Percentiles rank a stretch among this genome's conserved stretches.
Conservation (phyloP, 2,797 vertebrate genomes). For the Pristis pectinata region DNA sequence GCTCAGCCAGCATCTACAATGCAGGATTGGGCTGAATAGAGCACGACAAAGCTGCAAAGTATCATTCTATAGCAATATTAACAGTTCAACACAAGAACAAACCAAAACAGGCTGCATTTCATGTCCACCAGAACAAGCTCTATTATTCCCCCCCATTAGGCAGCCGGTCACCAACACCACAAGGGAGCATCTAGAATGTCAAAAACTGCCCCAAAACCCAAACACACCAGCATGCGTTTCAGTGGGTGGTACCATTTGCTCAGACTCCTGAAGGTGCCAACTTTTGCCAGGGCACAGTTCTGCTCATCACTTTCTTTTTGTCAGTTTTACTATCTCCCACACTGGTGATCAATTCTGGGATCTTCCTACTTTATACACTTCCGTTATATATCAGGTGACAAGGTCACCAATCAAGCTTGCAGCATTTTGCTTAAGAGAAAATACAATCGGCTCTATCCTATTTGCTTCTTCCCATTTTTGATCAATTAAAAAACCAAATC, state of each 20-base stretch:
- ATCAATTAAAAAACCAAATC: not conserved
- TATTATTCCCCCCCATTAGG: not conserved
- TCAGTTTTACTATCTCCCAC: not conserved
- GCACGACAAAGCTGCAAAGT: not conserved
- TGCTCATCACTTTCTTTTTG: not conserved
- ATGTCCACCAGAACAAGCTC: not conserved
- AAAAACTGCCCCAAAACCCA: not conserved
- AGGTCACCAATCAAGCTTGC: too few relatives aligned
- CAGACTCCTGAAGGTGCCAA: not conserved
- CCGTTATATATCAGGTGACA: not conserved
- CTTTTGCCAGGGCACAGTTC: not conserved
- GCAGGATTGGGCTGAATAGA: not conserved
- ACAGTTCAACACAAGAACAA: constrained; percentile 16
- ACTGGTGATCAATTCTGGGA: not conserved
- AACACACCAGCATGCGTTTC: not conserved
- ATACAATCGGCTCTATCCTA: not conserved
- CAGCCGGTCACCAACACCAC: too few relatives aligned
- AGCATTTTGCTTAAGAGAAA: not conserved
- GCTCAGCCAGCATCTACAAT: not conserved
- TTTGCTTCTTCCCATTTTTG: not conserved
- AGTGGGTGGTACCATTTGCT: not conserved
- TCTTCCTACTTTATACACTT: not conserved
- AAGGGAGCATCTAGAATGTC: not conserved
- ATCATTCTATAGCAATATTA: not conserved
- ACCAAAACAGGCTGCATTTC: not conserved